Conservation (phyloP, 2,113 vertebrate species). For the Tylochromis polylepis region DNA sequence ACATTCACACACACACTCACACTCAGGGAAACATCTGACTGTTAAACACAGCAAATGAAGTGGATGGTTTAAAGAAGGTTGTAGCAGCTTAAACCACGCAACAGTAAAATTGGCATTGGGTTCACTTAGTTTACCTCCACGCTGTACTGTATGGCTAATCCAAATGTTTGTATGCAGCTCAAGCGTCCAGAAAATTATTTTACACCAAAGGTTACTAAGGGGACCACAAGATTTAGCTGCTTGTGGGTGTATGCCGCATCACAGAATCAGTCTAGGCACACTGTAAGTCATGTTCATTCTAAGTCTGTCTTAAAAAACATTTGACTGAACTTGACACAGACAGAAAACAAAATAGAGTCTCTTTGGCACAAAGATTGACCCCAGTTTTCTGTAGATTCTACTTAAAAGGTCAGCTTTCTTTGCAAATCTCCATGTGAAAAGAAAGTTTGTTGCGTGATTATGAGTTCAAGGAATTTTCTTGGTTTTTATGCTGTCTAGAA, state of each 20-base stretch:
- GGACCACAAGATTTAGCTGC: background rate
- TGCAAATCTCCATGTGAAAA: background rate
- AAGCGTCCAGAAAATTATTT: slow-evolving; percentile 57
- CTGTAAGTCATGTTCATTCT: background rate
- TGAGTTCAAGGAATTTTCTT: background rate
- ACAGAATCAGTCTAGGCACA: background rate
- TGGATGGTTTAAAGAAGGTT: background rate
- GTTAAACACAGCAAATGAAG: slow-evolving; percentile 1
- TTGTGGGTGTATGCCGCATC: background rate
- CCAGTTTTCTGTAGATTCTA: background rate
- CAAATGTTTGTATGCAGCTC: slow-evolving; percentile 10
- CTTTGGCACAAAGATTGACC: background rate
- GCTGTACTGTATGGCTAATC: slow-evolving; percentile 13
- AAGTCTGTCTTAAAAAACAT: background rate
- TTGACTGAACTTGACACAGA: background rate
- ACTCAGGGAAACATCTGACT: background rate
- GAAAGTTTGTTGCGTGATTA: background rate
- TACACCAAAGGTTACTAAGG: background rate
- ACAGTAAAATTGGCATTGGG: slow-evolving; percentile 43
- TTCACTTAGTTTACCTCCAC: slow-evolving; percentile 42
- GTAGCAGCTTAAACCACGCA: slow-evolving; percentile 19
- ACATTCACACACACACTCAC: no score
- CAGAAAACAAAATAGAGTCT: background rate
- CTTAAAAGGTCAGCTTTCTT: background rate
- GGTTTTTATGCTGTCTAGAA: background rate